Evolutionary conservation across 2,888 invertebrate species (phyloP), one percentile per base, ranked within the genome.

Genomic region (Polietes domitor): DNA sequence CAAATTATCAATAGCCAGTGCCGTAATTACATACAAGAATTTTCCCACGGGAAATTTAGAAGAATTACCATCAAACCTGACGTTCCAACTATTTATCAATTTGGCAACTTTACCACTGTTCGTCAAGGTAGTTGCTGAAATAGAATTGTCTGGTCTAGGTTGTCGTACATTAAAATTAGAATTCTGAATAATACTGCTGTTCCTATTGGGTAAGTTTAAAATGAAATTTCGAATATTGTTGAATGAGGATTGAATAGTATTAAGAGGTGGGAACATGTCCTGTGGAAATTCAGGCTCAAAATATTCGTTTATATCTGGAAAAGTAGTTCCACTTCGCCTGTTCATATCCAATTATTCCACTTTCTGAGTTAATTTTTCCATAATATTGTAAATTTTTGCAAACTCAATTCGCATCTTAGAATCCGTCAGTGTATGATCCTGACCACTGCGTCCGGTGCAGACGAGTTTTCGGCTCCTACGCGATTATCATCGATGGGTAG

Each of bases 51-150:
- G 37, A 55, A 37, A 72, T 3, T 47, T 68, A 2, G 47, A 28
- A 55, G 53, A 53, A 55, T 32, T 72, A 17, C 71, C 55, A 32
- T 72, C 53, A 55, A 72, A 72, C 15, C 53, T 9, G 15, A 72
- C 50, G 15, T 72, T 72, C 72, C 55, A 72, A 15, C 72, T 72
- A 72, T 55, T 72, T 19, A 72, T 55, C n/a, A 72, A 19, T 15
- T 55, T 72, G 9, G 53, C 32, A 37, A 72, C 24, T 24, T 72
- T 72, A 19, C 72, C 37, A 41, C 47, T 70, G 47, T 70, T 70
- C 9, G 70, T 47, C 43, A 70, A 37, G 15, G 70, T n/a, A n/a
- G 26, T 7, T n/a, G 68, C 15, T 12, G 68, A 70, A 21, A 24
- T 15, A 19, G 70, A 12, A 47, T 12, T 12, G 12, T 43, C 5